These are phyloP conservation scores for Chaetodon trifasciatus DNA, from an alignment of 2,797 vertebrate genomes.

Conservation along the genomic window DNA sequence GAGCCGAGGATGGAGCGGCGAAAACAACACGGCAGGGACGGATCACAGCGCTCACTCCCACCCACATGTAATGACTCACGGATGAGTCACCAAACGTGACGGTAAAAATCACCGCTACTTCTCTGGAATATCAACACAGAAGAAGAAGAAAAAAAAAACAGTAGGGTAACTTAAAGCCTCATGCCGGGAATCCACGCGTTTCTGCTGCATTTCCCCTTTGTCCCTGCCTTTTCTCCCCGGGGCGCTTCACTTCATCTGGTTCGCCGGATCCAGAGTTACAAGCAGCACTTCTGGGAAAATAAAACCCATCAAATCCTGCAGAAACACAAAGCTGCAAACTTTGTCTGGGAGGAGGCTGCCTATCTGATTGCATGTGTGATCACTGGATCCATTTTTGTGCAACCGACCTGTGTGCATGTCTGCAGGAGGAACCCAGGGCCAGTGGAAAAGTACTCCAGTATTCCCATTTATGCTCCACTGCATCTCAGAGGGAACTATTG, in stretches of 20 bases:
- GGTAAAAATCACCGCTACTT: conserved; percentile 70
- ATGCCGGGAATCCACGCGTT: conserved; percentile 72
- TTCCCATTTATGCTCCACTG: not conserved
- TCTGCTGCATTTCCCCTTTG: conserved; percentile 31
- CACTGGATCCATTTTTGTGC: not conserved
- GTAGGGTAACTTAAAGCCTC: conserved; percentile 31
- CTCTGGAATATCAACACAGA: conserved; percentile 60
- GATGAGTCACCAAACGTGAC: conserved; percentile 83
- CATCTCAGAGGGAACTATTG: not conserved
- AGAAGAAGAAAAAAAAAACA: not conserved
- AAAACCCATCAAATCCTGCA: conserved; percentile 4
- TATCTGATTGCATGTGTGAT: not conserved
- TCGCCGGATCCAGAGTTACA: not conserved
- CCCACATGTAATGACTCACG: conserved; percentile 82
- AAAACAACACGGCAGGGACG: conserved; percentile 64
- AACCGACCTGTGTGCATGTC: not conserved
- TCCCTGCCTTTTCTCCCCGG: not conserved
- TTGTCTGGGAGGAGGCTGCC: not conserved
- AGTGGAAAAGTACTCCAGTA: not conserved
- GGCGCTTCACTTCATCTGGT: not conserved
- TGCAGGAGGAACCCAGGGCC: not conserved
- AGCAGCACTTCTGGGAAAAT: conserved; percentile 48
- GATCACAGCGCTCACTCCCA: conserved; percentile 64
- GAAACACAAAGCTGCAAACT: conserved; percentile 10
- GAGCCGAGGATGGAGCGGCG: conserved; percentile 54